phyloP scores from a whole-genome alignment of 2,797 vertebrate genomes.

The Cossypha niveicapilla region DNA sequence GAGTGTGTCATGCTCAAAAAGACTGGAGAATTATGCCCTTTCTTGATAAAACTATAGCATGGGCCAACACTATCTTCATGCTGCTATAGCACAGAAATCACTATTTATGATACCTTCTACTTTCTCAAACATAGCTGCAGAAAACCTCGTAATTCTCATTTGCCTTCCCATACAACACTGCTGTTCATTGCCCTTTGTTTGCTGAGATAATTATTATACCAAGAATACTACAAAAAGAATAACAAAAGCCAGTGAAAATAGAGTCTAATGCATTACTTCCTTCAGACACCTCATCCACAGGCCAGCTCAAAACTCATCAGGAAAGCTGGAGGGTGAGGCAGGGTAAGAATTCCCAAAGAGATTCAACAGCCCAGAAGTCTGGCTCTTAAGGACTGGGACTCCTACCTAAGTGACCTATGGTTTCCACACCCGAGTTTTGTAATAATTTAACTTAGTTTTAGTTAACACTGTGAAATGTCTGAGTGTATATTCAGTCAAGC shows the following conservation, averaged over 20 bases:
- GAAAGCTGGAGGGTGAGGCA: neutral
- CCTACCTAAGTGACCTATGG: neutral
- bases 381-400: neutral
- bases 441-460: neutral
- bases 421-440: neutral
- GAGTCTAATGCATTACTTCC: neutral
- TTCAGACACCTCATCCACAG: neutral
- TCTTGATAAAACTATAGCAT: neutral
- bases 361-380: accelerated
- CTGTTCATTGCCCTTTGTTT: neutral
- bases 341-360: neutral
- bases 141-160: neutral
- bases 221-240: neutral
- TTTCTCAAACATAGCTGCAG: neutral
- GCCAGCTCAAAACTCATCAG: neutral
- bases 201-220: neutral
- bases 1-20: neutral
- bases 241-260: neutral
- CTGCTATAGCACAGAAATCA: neutral
- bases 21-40: neutral
- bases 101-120: neutral
- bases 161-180: neutral
- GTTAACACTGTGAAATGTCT: neutral
- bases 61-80: neutral
- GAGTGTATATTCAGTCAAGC: neutral